Evolutionary conservation across 2,888 invertebrate genomes (phyloP), one percentile per base, ranked within the genome.

Genomic region (Resseliella maxima): DNA sequence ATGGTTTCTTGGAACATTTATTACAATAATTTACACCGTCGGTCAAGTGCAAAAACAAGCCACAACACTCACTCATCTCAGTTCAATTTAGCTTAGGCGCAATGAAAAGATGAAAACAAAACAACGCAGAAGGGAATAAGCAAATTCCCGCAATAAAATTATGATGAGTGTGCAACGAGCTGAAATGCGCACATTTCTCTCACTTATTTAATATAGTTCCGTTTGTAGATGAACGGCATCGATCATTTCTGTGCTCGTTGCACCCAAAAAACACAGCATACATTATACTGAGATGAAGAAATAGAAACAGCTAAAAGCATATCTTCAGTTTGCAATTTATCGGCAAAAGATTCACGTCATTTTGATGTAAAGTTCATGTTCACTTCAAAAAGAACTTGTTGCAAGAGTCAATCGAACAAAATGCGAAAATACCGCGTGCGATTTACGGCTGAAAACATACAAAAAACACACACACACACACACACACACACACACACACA

Each of bases 21-120:
- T 83, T 38, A 83, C 83, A 83, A 83, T 83, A 83, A 83, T 83
- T 83, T 83, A 83, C 83, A 83, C 38, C 83, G 83, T 83, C 83
- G 83, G 83, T 83, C 83, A 83, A 83, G 83, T 83, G 83, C 83
- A 83, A 83, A 83, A 83, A 83, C 38, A 36, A 83, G 83, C 36
- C 38, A n/a, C 83, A 83, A 35, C 72, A 72, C 72, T 15, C 27
- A 50, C 46, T 50, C 46, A 50, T n/a, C 46, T 50, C 46, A 50
- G n/a, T 24, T 8, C 59, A 24, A 2, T 59, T 24, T 24, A 2
- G 24, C n/a, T n/a, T 3, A 59, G 27, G 6, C 59, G 59, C 8
- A 59, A 59, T 3, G 24, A n/a, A 59, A 59, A n/a, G 24, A 3
- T 24, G 24, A 5, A 59, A 24, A 12, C 2, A 59, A 24, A n/a